phyloP scores from a whole-genome alignment of 2,113 vertebrate genomes.

The Mungos mungo region DNA sequence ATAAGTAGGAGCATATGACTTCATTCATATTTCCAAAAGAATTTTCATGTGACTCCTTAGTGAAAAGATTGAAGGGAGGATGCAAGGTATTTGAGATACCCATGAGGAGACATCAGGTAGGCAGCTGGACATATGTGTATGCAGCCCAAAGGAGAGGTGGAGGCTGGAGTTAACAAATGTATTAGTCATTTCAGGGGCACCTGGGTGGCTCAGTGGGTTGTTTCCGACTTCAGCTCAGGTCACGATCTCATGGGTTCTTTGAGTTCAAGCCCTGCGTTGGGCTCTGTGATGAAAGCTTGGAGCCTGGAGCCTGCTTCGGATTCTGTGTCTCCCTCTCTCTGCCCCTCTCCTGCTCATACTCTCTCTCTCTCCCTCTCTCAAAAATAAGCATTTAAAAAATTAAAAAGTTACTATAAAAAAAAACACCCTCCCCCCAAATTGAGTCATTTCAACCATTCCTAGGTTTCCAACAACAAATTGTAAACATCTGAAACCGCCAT shows the following conservation, averaged over 20 bases:
- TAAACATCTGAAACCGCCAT: background rate
- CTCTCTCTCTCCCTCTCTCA: too few species aligned
- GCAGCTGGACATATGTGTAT: background rate
- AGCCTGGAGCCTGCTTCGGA: too few species aligned
- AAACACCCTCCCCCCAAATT: background rate
- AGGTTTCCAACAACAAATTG: background rate
- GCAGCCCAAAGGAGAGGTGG: background rate
- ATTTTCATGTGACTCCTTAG: background rate
- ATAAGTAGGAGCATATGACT: background rate
- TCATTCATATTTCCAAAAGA: constrained; percentile 34
- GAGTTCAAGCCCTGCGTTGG: too few species aligned
- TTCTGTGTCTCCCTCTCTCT: too few species aligned
- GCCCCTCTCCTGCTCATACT: too few species aligned
- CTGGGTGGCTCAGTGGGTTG: too few species aligned
- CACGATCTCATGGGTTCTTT: too few species aligned
- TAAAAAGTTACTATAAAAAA: too few species aligned
- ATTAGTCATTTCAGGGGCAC: background rate
- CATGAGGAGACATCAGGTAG: background rate
- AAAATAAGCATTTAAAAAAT: too few species aligned
- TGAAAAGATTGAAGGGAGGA: background rate
- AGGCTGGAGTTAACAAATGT: background rate
- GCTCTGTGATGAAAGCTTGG: too few species aligned
- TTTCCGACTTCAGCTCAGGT: too few species aligned
- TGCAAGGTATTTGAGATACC: background rate
- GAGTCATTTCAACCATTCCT: background rate